phyloP scores from a whole-genome alignment of 2,797 vertebrate species.

The Hafferia zeledoni region DNA sequence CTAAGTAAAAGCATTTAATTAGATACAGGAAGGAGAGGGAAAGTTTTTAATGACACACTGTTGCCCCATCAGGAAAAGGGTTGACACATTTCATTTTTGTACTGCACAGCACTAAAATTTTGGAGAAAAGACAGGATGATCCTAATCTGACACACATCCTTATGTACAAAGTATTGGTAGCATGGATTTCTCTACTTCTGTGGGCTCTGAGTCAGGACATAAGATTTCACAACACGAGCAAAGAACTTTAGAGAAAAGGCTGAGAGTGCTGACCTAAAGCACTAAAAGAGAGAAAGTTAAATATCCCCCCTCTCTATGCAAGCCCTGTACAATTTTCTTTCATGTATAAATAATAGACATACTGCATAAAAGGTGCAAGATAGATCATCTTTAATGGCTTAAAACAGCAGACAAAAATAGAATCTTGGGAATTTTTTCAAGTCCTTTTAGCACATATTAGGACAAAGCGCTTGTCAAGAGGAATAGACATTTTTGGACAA shows the following conservation, averaged over 20 bases:
- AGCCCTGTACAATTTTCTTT: slow-evolving; percentile 14
- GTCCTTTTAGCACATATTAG: slow-evolving; percentile 42
- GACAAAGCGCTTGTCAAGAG: slow-evolving; percentile 34
- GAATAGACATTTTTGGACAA: slow-evolving; percentile 36
- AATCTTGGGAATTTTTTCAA: not conserved
- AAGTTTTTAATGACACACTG: not conserved
- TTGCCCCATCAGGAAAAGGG: not conserved
- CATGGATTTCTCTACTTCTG: not conserved
- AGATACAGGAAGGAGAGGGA: not conserved
- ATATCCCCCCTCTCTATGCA: not conserved
- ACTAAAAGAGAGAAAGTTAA: not conserved
- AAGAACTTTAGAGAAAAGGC: not conserved
- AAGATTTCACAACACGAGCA: not conserved
- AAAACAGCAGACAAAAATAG: slow-evolving; percentile 34
- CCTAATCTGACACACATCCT: not conserved
- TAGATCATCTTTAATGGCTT: slow-evolving; percentile 20
- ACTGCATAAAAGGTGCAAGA: slow-evolving; percentile 33
- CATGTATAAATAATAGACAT: slow-evolving; percentile 49
- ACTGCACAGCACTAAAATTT: not conserved
- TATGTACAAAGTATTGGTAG: not conserved
- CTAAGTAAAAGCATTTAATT: not conserved
- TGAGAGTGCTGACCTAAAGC: not conserved
- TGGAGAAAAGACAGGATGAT: not conserved
- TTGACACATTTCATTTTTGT: not conserved
- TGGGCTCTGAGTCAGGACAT: not conserved